Base-by-base conservation (phyloP, 2,888 invertebrate species). In the Melieria crassipennis region DNA sequence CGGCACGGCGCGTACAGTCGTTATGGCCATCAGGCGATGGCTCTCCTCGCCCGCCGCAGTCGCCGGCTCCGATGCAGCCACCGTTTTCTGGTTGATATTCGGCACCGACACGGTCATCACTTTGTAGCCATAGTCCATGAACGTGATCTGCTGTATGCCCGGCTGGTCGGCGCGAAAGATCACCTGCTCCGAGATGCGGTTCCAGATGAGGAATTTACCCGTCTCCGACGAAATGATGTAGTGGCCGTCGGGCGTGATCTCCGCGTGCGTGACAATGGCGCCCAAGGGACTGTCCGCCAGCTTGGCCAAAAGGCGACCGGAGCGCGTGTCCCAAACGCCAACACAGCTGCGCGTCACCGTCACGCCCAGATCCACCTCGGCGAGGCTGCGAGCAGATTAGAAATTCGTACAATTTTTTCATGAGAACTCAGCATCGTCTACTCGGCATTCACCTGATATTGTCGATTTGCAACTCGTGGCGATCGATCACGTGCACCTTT, bases 381-480 rank as follows among this genome's bases (percentile, higher is more conserved):
- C 94, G 57, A 95, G 88, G 80, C 95, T 94, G 43, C 43, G 46
- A 13, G 42, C 5, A 52, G 11, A 50, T 10, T 42, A 58, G 46
- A 65, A 45, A 56, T 3, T 30, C 10, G n/a, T 64, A n/a, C 13
- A 5, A 57, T 57, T 57, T 55, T 55, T 5, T 55, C 7, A n/a
- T 9, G 16, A 9, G 1, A 5, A 7, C 57, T 1, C 13, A 4
- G 42, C 42, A 16, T 48, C 13, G 42, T 42, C 11, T 48, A 7
- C 7, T 16, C 13, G 11, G 9, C 46, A n/a, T 55, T 63, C 84
- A 94, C 94, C 93, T 93, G 63, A 99, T 94, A 42, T 93, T 91
- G 85, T 99, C 98, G 72, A 99, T 96, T 78, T 97, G 96, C 73
- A 98, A 88, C 83, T 99, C 99, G 84, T 98, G 97, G 7, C 98